Percentiles rank a stretch among this genome's conserved stretches.
Conservation (phyloP, 2,113 vertebrate species). For the Cryptotis parvus region DNA sequence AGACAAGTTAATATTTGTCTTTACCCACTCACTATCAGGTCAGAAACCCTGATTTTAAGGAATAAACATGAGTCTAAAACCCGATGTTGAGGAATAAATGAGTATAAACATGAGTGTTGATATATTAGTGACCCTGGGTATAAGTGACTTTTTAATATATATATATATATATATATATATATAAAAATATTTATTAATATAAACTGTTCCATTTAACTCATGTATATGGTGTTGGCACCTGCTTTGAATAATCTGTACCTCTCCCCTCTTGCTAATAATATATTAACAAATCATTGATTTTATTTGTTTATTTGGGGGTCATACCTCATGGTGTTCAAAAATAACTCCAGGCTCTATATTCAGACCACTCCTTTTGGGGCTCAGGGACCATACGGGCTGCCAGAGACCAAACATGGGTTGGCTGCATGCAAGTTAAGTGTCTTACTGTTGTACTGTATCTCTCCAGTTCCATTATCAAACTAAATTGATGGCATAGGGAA, state of each 20-base stretch:
- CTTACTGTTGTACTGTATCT: no score
- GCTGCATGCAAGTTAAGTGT: no score
- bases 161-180: no score
- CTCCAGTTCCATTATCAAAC: no score
- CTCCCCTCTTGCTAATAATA: neutral
- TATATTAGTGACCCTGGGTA: neutral
- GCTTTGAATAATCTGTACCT: neutral
- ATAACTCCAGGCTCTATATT: no score
- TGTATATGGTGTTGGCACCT: neutral
- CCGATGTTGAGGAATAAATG: neutral
- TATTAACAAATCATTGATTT: neutral
- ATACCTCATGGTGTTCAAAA: no score
- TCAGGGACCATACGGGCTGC: no score
- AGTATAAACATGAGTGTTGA: neutral
- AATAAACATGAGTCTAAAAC: neutral
- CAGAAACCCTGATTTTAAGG: neutral
- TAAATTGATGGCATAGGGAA: no score
- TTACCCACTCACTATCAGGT: neutral
- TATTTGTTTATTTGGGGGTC: no score
- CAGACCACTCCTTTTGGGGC: no score
- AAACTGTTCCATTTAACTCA: neutral
- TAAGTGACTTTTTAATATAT: conserved; percentile 1
- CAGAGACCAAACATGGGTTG: no score
- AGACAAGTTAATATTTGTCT: conserved; percentile 30
- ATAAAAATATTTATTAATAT: neutral